These are phyloP conservation scores for Fissipunctia ypsillon DNA, from an alignment of 2,888 invertebrate genomes.

Conservation along the genomic window DNA sequence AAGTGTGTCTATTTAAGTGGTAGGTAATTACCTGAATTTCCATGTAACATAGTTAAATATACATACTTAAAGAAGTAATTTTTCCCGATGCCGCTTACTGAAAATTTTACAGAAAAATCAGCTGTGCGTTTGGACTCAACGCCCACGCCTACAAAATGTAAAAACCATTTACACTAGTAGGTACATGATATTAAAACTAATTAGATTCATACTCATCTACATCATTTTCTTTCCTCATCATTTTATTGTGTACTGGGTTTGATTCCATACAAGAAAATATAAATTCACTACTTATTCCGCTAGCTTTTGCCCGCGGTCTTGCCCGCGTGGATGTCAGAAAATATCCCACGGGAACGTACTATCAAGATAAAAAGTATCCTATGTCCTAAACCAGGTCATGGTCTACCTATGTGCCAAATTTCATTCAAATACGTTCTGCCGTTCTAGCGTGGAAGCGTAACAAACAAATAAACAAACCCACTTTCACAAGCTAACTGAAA, in stretches of 20 bases:
- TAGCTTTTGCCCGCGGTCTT: no score
- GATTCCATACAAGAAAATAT: background rate
- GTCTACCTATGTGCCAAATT: no score
- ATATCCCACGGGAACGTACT: no score
- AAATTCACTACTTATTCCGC: conserved; percentile 2
- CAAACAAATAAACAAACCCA: no score
- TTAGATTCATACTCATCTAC: background rate
- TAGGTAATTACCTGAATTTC: background rate
- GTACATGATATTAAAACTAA: background rate
- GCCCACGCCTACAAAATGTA: background rate
- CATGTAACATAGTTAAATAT: background rate
- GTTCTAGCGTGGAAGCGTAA: no score
- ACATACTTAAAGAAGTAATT: no score
- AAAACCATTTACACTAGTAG: background rate
- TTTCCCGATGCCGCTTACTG: background rate
- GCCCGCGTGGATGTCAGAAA: no score
- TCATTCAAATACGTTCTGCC: no score
- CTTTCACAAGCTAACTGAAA: no score
- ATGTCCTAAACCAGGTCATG: no score
- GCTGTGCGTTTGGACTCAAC: background rate
- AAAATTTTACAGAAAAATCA: background rate
- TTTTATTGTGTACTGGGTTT: background rate
- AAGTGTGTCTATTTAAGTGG: background rate
- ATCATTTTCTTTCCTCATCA: background rate
- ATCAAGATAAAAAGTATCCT: no score